phyloP scores from a whole-genome alignment of 2,113 vertebrate genomes.

The Syrmaticus mikado region DNA sequence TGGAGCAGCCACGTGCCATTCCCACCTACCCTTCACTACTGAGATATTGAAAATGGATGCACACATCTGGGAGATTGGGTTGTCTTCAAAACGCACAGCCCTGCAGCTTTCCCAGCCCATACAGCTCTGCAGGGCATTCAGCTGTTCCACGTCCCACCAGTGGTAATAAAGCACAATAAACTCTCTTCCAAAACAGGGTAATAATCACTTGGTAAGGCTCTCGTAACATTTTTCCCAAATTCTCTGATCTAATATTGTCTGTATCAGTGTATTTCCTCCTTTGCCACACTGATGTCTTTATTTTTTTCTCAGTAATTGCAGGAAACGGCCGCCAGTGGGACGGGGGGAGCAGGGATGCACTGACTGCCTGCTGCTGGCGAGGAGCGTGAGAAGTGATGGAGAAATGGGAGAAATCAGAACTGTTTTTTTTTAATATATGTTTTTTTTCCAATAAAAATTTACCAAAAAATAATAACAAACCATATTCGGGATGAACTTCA shows the following conservation, averaged over 20 bases:
- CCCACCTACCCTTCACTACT: not conserved
- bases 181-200: not conserved
- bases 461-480: not conserved
- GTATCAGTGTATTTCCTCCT: not conserved
- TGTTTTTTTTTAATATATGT: not conserved
- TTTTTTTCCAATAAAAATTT: not conserved
- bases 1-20: not conserved
- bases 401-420: not conserved
- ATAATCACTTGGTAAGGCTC: not conserved
- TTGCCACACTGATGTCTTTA: not conserved
- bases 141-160: not conserved
- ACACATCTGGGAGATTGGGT: not conserved
- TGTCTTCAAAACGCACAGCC: accelerated
- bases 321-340: not conserved
- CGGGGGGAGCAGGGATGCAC: accelerated
- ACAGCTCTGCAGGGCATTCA: accelerated
- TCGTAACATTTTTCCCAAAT: not conserved
- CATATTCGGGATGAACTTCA: not conserved
- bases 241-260: not conserved
- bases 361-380: not conserved
- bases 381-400: not conserved
- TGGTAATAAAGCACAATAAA: not conserved
- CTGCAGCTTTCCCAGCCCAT: not conserved
- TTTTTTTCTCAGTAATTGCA: not conserved
- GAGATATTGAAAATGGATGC: not conserved